Base-by-base conservation (phyloP, 2,797 vertebrate species). In the Alectoris magna region DNA sequence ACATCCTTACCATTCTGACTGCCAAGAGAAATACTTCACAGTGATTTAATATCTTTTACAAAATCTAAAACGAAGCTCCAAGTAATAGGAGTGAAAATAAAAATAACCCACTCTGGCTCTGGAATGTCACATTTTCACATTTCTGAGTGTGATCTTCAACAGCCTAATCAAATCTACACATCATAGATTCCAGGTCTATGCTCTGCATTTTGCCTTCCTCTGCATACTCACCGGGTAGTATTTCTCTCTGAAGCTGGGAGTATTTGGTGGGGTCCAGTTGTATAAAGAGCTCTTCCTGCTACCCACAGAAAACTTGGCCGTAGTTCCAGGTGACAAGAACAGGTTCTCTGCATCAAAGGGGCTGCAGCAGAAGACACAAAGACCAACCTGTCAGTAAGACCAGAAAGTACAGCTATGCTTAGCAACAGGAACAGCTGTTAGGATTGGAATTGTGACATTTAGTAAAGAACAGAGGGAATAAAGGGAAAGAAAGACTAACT, bases 181-280 rank as follows among this genome's bases (percentile, higher is more conserved):
- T 34, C 3, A 5, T 9, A 53, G 51, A 4, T 6, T 76, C 43
- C 11, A 8, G n/a, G 3, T 7, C 19, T 56, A 26, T 11, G 44
- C 38, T 77, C 12, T 39, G 44, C 56, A 43, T 22, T 36, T 10
- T 34, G 41, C 82, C 36, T 34, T 14, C 49, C 43, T 63, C 17
- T 0, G 4, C 3, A 41, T 48, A 97, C 98, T 98, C 96, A 99
- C 99, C 91, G 98, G 97, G 81, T 98, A 99, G 95, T 99, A 99
- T 31, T 98, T 99, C 96, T 99, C 99, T 3, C 98, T 98, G 98
- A 99, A 99, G 96, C 98, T 99, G 46, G 99, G 99, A 0, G 98
- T 99, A 94, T 97, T 99, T 1, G 99, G 98, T 6, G 99, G 98
- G 0, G 98, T 99, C 98, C 98, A 99, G 96, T 97, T 98, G 97